Percentiles rank a stretch among this genome's conserved stretches.
Conservation (phyloP, 1,140 invertebrate genomes). For the Dendrolimus kikuchii region DNA sequence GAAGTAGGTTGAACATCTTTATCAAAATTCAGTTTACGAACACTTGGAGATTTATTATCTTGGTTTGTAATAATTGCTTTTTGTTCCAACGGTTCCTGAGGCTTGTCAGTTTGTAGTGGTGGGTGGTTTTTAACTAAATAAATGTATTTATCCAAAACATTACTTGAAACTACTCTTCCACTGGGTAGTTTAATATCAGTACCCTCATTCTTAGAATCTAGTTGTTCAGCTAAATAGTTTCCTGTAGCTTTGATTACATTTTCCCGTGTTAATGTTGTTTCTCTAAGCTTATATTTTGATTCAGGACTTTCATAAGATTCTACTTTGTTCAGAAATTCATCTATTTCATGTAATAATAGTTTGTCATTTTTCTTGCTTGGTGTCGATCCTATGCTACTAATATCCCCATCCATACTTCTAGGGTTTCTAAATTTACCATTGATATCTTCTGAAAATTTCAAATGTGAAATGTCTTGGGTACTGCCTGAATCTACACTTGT, state of each 20-base stretch:
- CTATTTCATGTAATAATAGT: constrained; percentile 68
- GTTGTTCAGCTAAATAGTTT: constrained; percentile 46
- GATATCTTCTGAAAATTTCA: constrained; percentile 23
- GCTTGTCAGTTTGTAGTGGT: constrained; percentile 12
- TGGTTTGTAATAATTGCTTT: constrained; percentile 3
- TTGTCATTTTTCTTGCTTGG: constrained; percentile 64
- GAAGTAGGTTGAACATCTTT: constrained; percentile 57
- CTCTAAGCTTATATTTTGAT: constrained; percentile 29
- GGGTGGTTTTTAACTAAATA: constrained; percentile 52
- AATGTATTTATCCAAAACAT: constrained; percentile 59
- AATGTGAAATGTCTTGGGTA: constrained; percentile 17
- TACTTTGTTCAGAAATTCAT: constrained; percentile 71
- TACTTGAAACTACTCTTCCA: constrained; percentile 39
- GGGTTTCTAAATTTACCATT: constrained; percentile 9
- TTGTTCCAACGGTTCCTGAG: constrained; percentile 1
- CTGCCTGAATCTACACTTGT: constrained; percentile 38
- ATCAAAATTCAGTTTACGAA: constrained; percentile 52
- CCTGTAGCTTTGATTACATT: constrained; percentile 55
- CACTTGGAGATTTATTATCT: constrained; percentile 38
- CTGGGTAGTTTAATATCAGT: constrained; percentile 48
- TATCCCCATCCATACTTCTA: constrained; percentile 61
- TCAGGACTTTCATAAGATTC: constrained; percentile 64
- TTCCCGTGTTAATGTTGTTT: constrained; percentile 31
- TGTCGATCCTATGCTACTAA: constrained; percentile 55
- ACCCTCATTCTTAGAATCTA: constrained; percentile 41